These are phyloP conservation scores for Rhagium mordax DNA, from an alignment of 2,888 invertebrate genomes.

Conservation along the genomic window DNA sequence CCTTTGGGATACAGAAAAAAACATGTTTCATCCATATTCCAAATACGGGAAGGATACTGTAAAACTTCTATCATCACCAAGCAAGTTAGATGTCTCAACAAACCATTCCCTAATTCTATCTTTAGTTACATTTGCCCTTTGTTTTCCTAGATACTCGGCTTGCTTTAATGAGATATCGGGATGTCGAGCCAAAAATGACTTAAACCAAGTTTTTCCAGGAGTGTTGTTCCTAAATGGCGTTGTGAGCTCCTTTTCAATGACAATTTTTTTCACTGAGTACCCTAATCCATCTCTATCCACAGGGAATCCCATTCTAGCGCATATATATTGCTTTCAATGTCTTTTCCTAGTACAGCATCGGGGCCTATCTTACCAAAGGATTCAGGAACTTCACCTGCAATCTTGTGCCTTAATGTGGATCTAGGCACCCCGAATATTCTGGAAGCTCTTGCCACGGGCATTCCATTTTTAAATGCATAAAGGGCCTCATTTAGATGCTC, in stretches of 20 bases:
- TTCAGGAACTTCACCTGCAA: slow-evolving; percentile 13
- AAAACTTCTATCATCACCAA: not conserved
- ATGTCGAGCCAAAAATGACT: not conserved
- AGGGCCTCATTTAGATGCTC: slow-evolving; percentile 5
- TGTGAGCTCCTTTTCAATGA: not conserved
- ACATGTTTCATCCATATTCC: slow-evolving; percentile 23
- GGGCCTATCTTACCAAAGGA: slow-evolving; percentile 1
- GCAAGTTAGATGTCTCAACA: not conserved
- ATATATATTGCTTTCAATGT: slow-evolving; percentile 37
- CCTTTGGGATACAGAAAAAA: slow-evolving; percentile 19
- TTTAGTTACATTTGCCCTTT: not conserved
- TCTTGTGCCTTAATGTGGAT: slow-evolving; percentile 10
- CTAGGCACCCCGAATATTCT: slow-evolving; percentile 11
- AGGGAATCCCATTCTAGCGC: slow-evolving; percentile 38
- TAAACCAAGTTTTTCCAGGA: not conserved
- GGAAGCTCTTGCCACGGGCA: slow-evolving; percentile 19
- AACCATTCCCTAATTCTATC: not conserved
- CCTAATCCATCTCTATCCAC: slow-evolving; percentile 1
- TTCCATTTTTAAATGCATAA: slow-evolving; percentile 13
- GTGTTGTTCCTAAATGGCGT: not conserved
- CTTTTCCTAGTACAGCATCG: not conserved
- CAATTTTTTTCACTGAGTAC: slow-evolving; percentile 5
- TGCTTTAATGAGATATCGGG: not conserved
- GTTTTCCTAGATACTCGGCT: not conserved
- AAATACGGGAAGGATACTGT: not conserved